A percentile compares a stretch with the other conserved stretches of the same genome.
These are phyloP conservation scores for Crotophaga sulcirostris DNA, from an alignment of 2,113 vertebrate species.

Conservation along the genomic window DNA sequence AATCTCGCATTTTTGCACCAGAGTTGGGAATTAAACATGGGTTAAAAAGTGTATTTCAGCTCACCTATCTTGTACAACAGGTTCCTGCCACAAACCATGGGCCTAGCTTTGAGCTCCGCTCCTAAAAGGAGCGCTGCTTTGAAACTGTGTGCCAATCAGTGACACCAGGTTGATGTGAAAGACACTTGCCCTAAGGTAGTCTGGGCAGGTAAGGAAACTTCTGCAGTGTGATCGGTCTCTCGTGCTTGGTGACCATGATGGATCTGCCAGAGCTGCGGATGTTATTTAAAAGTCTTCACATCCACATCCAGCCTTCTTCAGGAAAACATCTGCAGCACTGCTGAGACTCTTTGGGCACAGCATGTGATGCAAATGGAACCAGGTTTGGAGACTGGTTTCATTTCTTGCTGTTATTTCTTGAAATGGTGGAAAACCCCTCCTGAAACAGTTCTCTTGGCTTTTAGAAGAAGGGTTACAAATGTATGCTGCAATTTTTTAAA, in stretches of 20 bases:
- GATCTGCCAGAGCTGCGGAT: constrained; percentile 37
- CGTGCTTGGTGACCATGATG: neutral
- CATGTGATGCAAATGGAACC: neutral
- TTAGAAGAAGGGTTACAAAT: constrained; percentile 27
- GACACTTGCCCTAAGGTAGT: neutral
- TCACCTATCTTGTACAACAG: constrained; percentile 12
- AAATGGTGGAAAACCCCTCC: neutral
- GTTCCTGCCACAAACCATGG: constrained; percentile 30
- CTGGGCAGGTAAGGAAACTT: constrained; percentile 16
- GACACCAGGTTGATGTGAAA: constrained; percentile 14
- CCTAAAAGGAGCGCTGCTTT: constrained; percentile 32
- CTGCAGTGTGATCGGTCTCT: neutral
- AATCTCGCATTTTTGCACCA: constrained; percentile 52
- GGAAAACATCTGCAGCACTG: neutral
- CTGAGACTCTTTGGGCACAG: neutral
- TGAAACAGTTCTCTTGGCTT: neutral
- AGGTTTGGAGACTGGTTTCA: neutral
- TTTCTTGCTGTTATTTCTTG: neutral
- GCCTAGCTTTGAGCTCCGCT: constrained; percentile 35
- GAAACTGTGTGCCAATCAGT: constrained; percentile 53
- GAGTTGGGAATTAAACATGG: constrained; percentile 61
- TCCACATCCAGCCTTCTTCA: neutral
- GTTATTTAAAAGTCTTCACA: constrained; percentile 10
- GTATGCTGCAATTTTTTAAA: constrained; percentile 42
- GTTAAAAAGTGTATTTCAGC: constrained; percentile 28